Evolutionary conservation across 1,140 invertebrate species (phyloP).

Genomic region (Drosophila nannoptera): DNA sequence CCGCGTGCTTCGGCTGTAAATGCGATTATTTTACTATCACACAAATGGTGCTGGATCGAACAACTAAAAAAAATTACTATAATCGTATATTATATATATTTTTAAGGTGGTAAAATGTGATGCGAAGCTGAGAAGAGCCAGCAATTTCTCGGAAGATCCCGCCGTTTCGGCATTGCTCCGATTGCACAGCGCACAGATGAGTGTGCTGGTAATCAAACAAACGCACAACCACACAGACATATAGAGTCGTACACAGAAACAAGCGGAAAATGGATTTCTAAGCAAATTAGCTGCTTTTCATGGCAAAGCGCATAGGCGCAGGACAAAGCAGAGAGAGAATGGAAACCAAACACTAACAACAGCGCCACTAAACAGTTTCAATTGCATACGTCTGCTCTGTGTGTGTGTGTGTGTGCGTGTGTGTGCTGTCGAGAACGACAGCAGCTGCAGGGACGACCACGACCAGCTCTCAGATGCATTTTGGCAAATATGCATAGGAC

Average conservation of each 20-base stretch:
- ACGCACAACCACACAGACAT: slow-evolving; percentile 12
- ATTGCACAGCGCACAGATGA: slow-evolving; percentile 23
- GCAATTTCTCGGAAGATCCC: too few species aligned
- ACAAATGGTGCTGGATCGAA: too few species aligned
- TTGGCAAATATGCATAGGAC: slow-evolving; percentile 73
- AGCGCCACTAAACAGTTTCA: slow-evolving; percentile 68
- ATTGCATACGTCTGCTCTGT: slow-evolving; percentile 33
- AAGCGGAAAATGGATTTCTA: slow-evolving; percentile 74
- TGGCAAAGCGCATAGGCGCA: slow-evolving; percentile 33
- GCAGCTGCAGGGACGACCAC: slow-evolving; percentile 20
- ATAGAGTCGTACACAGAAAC: slow-evolving; percentile 21
- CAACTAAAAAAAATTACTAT: too few species aligned
- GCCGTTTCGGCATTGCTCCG: slow-evolving; percentile 6
- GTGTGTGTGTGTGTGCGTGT: slow-evolving; percentile 16
- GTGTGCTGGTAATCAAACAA: neutral
- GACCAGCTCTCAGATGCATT: slow-evolving; percentile 43
- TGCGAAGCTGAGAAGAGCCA: too few species aligned
- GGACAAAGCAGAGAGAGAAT: slow-evolving; percentile 12
- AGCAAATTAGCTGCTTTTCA: slow-evolving; percentile 72
- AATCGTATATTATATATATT: too few species aligned
- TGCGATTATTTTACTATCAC: too few species aligned
- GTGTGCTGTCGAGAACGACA: slow-evolving; percentile 25
- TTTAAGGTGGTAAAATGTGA: too few species aligned
- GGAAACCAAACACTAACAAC: slow-evolving; percentile 24
- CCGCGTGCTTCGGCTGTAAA: neutral